These are phyloP conservation scores for Limenitis camilla DNA, from an alignment of 2,888 invertebrate genomes.

Conservation along the genomic window DNA sequence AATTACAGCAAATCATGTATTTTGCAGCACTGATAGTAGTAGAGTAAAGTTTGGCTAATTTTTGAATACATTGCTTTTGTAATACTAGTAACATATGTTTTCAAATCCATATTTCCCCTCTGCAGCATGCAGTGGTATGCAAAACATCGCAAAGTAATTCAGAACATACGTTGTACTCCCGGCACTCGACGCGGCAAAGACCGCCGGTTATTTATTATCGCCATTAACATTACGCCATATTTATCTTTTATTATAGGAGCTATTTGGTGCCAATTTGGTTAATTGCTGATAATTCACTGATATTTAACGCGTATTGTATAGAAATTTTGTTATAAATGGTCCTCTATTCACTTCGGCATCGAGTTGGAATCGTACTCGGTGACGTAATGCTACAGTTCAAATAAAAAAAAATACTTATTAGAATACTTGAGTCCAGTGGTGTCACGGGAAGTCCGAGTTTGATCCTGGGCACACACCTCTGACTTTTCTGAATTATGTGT, in stretches of 20 bases:
- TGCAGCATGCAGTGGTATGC: slow-evolving; percentile 9
- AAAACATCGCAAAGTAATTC: slow-evolving; percentile 14
- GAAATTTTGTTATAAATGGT: background rate
- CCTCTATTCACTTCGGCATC: no score
- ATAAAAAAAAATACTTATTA: no score
- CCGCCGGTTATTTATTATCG: slow-evolving; percentile 2
- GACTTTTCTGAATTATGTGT: no score
- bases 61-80: no score
- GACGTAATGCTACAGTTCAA: no score
- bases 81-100: background rate
- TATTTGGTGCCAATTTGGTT: slow-evolving; percentile 1
- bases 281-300: background rate
- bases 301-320: background rate
- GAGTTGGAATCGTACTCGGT: no score
- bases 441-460: no score
- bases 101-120: background rate
- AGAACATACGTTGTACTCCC: slow-evolving; percentile 8
- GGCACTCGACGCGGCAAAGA: background rate
- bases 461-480: no score
- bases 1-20: no score
- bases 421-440: no score
- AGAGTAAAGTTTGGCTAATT: no score
- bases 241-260: background rate
- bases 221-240: background rate
- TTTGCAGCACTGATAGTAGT: no score